Base-by-base conservation (phyloP, 2,888 invertebrate genomes). In the Lasioglossum pauxillum region DNA sequence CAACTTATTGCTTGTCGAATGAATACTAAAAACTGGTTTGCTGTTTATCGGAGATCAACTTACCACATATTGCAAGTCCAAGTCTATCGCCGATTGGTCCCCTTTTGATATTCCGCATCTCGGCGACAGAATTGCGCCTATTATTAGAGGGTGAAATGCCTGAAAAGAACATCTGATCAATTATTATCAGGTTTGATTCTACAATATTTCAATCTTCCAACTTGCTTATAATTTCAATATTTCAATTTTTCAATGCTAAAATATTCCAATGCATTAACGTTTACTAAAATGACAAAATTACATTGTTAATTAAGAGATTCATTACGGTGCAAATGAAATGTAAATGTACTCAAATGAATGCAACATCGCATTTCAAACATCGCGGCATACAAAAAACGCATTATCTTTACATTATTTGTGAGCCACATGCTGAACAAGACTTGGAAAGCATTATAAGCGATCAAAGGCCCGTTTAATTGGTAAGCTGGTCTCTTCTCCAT, bases 361-460 rank as follows among this genome's bases (percentile, higher is more conserved):
- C 53, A 8, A 7, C 8, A 8, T 53, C 8, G 53, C n/a, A 57
- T 27, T 57, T 57, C 12, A 10, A 57, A 57, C 10, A 27, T 27
- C 14, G 60, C 12, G 2, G 23, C 14, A 60, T 60, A 27, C 5
- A 27, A 27, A 64, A 31, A 14, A 44, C 31, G 27, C 64, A 31
- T 2, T 2, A 23, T 60, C 19, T 23, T 95, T 92, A 95, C 97
- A 94, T 96, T 95, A 38, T 95, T 94, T 86, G 96, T 96, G 91
- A 98, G 96, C 96, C 97, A 98, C 23, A 97, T 95, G 92, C 98
- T 99, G 95, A 98, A 97, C 23, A 98, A 73, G 8, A 99, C 98
- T 96, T 99, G 99, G 80, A 97, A 97, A n/a, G 97, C 96, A 94
- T 99, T 99, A 95, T 99, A 99, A 0, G 96, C 93, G 31, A 98